Conservation (phyloP, 64 coral and sea anemone genomes). For the Dendrophyllia cribrosa region DNA sequence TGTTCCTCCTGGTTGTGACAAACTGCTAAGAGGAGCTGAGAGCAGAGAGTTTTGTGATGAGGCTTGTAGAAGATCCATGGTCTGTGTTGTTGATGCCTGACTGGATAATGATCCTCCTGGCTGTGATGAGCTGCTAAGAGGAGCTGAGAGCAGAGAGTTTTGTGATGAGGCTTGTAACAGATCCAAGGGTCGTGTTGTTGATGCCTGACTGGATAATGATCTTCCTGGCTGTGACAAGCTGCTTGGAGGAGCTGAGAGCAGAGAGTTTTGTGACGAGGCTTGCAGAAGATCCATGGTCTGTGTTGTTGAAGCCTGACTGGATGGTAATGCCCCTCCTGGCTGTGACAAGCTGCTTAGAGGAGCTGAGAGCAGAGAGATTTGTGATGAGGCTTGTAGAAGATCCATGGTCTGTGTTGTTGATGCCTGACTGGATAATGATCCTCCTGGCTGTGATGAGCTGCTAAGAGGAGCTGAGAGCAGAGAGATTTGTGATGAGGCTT, state of each 20-base stretch:
- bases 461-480: slow-evolving; percentile 31
- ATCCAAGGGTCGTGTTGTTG: background rate
- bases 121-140: slow-evolving; percentile 18
- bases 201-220: background rate
- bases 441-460: slow-evolving; percentile 7
- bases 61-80: background rate
- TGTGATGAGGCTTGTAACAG: background rate
- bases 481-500: background rate
- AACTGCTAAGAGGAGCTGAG: background rate
- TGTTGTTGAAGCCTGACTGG: too few relatives aligned
- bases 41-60: background rate
- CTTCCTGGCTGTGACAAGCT: background rate
- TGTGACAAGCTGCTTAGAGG: slow-evolving; percentile 32
- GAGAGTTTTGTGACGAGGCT: too few relatives aligned
- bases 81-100: background rate
- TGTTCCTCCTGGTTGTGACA: background rate
- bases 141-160: background rate
- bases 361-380: slow-evolving; percentile 6
- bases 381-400: background rate
- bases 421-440: background rate
- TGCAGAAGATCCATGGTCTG: too few relatives aligned
- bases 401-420: background rate
- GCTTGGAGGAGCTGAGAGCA: slow-evolving; percentile 43
- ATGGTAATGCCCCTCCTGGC: background rate
- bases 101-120: background rate